Percentiles rank a stretch among this genome's conserved stretches.
phyloP scores from a whole-genome alignment of 2,113 vertebrate genomes.

The Aphyosemion australe region DNA sequence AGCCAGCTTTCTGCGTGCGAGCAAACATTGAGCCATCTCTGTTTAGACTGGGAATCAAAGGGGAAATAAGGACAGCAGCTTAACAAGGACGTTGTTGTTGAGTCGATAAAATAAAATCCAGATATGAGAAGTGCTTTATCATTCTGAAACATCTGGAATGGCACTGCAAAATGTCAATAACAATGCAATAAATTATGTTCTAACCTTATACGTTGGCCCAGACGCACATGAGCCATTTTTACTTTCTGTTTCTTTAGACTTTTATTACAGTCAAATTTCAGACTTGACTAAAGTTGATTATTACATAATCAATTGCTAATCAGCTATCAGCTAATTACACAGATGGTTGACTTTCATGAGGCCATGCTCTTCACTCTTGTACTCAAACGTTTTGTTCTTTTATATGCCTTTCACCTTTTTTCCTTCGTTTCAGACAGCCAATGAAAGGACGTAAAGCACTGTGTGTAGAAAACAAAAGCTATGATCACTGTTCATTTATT shows the following conservation, averaged over 20 bases:
- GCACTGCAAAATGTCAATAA: conserved; percentile 15
- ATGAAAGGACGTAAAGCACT: conserved; percentile 28
- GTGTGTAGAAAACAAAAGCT: conserved; percentile 36
- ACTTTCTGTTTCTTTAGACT: conserved; percentile 12
- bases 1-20: neutral
- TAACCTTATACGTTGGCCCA: conserved; percentile 1
- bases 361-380: conserved; percentile 7
- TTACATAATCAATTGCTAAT: conserved; percentile 40
- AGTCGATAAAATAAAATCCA: neutral
- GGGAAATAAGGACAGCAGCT: neutral
- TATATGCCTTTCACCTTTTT: neutral
- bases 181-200: conserved; percentile 6
- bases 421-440: conserved; percentile 5
- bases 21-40: neutral
- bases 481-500: conserved; percentile 25
- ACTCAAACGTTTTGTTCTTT: conserved; percentile 7
- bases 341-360: conserved; percentile 44
- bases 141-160: conserved; percentile 3
- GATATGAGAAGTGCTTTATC: neutral
- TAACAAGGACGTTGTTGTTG: neutral
- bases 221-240: conserved; percentile 5
- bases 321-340: conserved; percentile 24
- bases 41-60: neutral
- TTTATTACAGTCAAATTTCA: conserved; percentile 23
- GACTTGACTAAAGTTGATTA: conserved; percentile 29